A percentile compares a stretch with the other conserved stretches of the same genome.
Conservation (phyloP, 2,888 invertebrate species). For the Isotomurus palustris region DNA sequence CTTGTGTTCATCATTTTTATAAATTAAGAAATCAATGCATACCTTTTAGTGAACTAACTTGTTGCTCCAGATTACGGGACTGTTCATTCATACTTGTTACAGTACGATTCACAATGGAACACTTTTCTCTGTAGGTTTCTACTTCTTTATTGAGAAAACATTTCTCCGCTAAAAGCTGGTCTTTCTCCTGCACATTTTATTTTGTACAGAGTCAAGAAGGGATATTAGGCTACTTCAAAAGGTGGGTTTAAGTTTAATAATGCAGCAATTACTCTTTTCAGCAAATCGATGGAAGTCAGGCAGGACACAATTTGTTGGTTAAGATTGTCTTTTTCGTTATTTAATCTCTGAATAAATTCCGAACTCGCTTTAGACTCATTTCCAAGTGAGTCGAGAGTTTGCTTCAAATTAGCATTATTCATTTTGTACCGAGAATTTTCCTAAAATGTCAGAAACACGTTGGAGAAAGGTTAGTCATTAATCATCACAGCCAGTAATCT, state of each 20-base stretch:
- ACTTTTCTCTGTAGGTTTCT: conserved; percentile 39
- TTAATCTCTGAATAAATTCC: conserved; percentile 40
- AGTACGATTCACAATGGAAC: conserved; percentile 36
- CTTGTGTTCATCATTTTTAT: conserved; percentile 1
- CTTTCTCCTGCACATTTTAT: conserved; percentile 36
- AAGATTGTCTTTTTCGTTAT: conserved; percentile 42
- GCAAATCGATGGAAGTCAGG: conserved; percentile 42
- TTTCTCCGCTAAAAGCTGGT: conserved; percentile 42
- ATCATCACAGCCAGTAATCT: too few relatives aligned
- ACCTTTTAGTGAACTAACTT: conserved; percentile 40
- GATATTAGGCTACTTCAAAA: background rate
- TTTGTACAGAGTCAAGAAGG: conserved; percentile 6
- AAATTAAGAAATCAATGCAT: conserved; percentile 3
- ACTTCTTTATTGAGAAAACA: conserved; percentile 42
- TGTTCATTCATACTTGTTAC: conserved; percentile 41
- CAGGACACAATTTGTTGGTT: conserved; percentile 44
- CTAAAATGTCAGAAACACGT: conserved; percentile 12
- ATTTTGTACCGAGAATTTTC: conserved; percentile 43
- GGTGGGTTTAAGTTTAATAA: background rate
- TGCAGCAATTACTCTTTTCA: conserved; percentile 36
- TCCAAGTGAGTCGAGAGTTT: conserved; percentile 41
- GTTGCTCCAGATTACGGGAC: conserved; percentile 38
- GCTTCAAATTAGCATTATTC: conserved; percentile 38
- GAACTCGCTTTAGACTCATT: conserved; percentile 38
- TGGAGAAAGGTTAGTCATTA: too few relatives aligned